Evolutionary conservation across 2,888 invertebrate species (phyloP).

Genomic region (Sepioteuthis lessoniana): DNA sequence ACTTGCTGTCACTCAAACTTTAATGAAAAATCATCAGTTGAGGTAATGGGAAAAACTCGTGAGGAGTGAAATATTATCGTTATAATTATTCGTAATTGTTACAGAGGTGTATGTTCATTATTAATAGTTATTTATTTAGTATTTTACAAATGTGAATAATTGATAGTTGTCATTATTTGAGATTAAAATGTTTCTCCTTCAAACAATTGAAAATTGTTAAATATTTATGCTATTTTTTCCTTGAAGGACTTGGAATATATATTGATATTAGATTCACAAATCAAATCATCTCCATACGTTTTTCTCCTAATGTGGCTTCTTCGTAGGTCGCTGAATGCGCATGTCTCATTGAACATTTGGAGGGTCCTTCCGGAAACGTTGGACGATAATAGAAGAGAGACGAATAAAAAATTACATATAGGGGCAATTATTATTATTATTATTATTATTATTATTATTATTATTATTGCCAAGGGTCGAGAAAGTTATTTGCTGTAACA

Average conservation of each 20-base stretch:
- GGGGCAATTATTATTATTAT: no score
- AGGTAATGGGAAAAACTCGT: no score
- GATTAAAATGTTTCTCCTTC: background rate
- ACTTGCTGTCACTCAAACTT: no score
- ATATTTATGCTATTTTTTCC: background rate
- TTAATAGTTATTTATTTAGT: no score
- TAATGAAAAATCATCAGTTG: no score
- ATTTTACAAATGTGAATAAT: background rate
- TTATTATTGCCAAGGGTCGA: background rate
- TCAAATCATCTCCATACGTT: background rate
- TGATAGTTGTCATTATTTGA: background rate
- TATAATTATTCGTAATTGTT: no score
- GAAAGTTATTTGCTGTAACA: background rate
- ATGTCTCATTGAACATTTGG: background rate
- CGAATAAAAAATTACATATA: no score
- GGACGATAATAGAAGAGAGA: background rate
- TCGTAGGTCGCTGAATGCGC: background rate
- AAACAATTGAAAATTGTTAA: background rate
- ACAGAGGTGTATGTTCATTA: background rate
- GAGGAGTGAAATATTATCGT: no score
- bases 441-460: background rate
- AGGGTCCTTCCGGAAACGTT: background rate
- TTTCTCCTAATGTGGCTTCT: background rate
- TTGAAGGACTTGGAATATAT: background rate
- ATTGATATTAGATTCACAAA: conserved; percentile 33